A percentile compares a stretch with the other conserved stretches of the same genome.
These are phyloP conservation scores for Enteromius trimaculatus DNA, from an alignment of 2,797 vertebrate species.

Conservation along the genomic window DNA sequence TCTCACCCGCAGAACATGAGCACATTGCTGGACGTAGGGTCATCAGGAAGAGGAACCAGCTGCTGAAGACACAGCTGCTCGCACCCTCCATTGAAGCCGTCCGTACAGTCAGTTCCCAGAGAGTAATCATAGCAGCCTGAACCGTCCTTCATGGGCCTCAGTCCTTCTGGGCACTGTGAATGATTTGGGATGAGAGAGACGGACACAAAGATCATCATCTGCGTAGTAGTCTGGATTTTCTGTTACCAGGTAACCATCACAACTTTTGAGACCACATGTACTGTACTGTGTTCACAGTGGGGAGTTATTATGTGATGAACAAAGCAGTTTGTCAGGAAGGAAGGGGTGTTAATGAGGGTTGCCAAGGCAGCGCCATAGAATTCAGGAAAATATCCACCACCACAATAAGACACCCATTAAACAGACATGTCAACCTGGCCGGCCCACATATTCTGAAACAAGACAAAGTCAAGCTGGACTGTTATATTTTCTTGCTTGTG, in stretches of 20 bases:
- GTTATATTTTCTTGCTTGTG: background rate
- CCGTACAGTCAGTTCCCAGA: constrained; percentile 95
- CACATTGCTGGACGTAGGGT: constrained; percentile 91
- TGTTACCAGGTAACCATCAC: constrained; percentile 42
- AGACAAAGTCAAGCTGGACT: background rate
- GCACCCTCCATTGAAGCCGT: constrained; percentile 96
- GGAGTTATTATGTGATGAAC: constrained; percentile 32
- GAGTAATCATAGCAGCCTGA: constrained; percentile 97
- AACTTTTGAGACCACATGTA: constrained; percentile 12
- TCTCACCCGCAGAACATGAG: constrained; percentile 99
- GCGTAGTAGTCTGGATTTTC: background rate
- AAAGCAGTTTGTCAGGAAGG: constrained; percentile 34
- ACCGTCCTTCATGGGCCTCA: constrained; percentile 96
- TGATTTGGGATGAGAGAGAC: constrained; percentile 33
- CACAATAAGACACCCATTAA: background rate
- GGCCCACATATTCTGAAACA: background rate
- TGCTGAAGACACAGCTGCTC: constrained; percentile 98
- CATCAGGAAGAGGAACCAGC: constrained; percentile 87
- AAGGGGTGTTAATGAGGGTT: constrained; percentile 17
- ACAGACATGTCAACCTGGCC: constrained; percentile 16
- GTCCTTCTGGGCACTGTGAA: constrained; percentile 89
- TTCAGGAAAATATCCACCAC: background rate
- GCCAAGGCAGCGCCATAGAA: constrained; percentile 22
- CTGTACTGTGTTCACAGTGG: constrained; percentile 11
- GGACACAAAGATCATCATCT: constrained; percentile 34